Evolutionary conservation across 2,888 invertebrate genomes (phyloP), one percentile per base, ranked within the genome.

Genomic region (Camptogramma bilineatum): DNA sequence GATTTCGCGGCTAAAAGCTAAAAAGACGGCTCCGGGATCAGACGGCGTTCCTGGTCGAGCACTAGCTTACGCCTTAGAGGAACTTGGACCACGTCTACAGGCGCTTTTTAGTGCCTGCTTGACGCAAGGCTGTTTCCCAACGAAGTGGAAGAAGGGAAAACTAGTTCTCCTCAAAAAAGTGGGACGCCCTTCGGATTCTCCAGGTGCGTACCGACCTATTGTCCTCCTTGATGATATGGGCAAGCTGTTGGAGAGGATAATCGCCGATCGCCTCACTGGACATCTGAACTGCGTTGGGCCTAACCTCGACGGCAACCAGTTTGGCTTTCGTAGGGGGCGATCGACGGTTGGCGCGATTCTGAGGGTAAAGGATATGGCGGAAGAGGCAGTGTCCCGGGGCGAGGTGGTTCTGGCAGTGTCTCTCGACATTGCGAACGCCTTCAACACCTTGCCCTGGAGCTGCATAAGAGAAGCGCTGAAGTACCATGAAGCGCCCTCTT

Each of bases 261-360:
- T 47, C 16, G 47, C 47, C 47, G 47, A 10, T 8, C 47, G 47
- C 10, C 19, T 47, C n/a, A 21, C n/a, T n/a, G n/a, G n/a, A n/a
- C n/a, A n/a, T n/a, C n/a, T n/a, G n/a, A n/a, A n/a, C n/a, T n/a
- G n/a, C n/a, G n/a, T n/a, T n/a, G n/a, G n/a, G n/a, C n/a, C n/a
- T n/a, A n/a, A 52, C 19, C 19, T 52, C 18, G 8, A n/a, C 2
- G 52, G 39, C 4, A 5, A 39, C 19, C 52, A 52, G 39, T 52
- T 52, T 18, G 52, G 52, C 0, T 52, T 52, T 13, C 52, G 52
- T 8, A n/a, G 39, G 4, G 52, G 16, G 16, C 52, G 52, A 17
- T 52, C 52, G 52, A 52, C 52, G 17, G 18, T 52, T 16, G 42
- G 34, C 39, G 52, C 52, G 4, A 52, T 46, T 2, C 46, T 46